Evolutionary conservation across 2,113 vertebrate species (phyloP).

Genomic region (Nestor notabilis): DNA sequence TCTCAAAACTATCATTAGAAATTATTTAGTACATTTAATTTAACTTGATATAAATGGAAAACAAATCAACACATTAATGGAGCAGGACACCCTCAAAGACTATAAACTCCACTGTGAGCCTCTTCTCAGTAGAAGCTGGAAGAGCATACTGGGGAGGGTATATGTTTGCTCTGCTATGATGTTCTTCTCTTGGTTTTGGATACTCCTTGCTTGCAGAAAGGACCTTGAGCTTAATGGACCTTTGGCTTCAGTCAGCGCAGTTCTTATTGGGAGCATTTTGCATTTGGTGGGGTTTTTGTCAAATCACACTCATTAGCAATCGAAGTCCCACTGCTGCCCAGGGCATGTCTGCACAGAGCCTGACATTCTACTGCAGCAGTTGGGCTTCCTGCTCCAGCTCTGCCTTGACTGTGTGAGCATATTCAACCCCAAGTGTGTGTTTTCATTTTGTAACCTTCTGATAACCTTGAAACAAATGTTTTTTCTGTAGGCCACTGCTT

Average conservation of each 20-base stretch:
- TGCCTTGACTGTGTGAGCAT: accelerated
- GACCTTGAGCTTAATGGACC: neutral
- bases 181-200: neutral
- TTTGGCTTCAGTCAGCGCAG: neutral
- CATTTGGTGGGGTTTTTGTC: neutral
- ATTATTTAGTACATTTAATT: neutral
- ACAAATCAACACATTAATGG: neutral
- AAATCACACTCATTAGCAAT: neutral
- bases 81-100: neutral
- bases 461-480: neutral
- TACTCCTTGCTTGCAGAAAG: neutral
- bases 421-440: neutral
- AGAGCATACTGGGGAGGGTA: neutral
- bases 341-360: neutral
- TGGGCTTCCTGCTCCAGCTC: neutral
- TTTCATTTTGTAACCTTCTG: neutral
- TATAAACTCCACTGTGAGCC: neutral
- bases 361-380: neutral
- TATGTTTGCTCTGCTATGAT: neutral
- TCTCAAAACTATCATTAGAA: neutral
- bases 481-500: neutral
- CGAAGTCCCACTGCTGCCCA: neutral
- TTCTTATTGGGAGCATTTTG: neutral
- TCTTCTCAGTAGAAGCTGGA: neutral
- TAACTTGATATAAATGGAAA: neutral